phyloP scores from a whole-genome alignment of 1,140 invertebrate species.

The Drosophila nikananu region DNA sequence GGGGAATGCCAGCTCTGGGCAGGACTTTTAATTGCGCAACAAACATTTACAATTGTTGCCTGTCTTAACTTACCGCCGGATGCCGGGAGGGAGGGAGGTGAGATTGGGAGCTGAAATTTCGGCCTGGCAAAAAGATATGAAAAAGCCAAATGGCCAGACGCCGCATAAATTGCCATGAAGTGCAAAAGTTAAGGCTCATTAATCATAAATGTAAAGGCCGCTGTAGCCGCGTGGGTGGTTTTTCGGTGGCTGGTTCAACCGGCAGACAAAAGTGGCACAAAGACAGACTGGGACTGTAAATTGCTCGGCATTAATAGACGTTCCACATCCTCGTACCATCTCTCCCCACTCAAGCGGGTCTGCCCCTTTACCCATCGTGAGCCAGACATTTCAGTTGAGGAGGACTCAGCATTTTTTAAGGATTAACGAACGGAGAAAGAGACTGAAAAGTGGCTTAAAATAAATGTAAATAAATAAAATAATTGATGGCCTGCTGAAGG shows the following conservation, averaged over 20 bases:
- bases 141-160: slow-evolving; percentile 65
- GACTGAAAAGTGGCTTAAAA: slow-evolving; percentile 26
- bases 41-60: slow-evolving; percentile 82
- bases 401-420: slow-evolving; percentile 32
- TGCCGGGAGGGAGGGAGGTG: not conserved
- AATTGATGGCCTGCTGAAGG: slow-evolving; percentile 25
- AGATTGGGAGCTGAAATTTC: slow-evolving; percentile 40
- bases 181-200: slow-evolving; percentile 83
- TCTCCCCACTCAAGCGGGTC: not conserved
- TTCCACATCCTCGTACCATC: not conserved
- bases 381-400: slow-evolving; percentile 33
- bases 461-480: slow-evolving; percentile 44
- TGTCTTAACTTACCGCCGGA: slow-evolving; percentile 72
- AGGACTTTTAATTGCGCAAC: slow-evolving; percentile 77
- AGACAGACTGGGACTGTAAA: slow-evolving; percentile 72
- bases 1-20: slow-evolving; percentile 62
- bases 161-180: slow-evolving; percentile 76
- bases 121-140: slow-evolving; percentile 59
- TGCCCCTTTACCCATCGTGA: not conserved
- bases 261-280: slow-evolving; percentile 40
- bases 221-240: slow-evolving; percentile 29
- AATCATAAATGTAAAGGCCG: slow-evolving; percentile 76
- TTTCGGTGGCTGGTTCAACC: slow-evolving; percentile 43
- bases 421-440: slow-evolving; percentile 25
- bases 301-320: slow-evolving; percentile 70